These are phyloP conservation scores for Onchidella celtica DNA, from an alignment of 2,888 invertebrate species.

Conservation along the genomic window DNA sequence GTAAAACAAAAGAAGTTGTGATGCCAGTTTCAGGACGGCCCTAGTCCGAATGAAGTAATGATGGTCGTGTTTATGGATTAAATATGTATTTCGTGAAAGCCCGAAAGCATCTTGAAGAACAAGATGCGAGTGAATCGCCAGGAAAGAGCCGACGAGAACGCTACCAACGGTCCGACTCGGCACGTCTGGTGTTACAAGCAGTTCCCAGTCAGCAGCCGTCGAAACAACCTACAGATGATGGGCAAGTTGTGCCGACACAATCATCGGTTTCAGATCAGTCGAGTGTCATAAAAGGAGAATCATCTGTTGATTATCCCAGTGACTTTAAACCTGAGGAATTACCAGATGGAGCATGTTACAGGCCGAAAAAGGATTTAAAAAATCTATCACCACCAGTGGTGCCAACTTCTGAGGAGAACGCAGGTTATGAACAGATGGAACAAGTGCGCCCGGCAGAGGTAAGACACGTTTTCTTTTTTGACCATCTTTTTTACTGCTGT, in stretches of 20 bases:
- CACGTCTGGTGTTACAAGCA: constrained; percentile 52
- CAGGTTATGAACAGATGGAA: background rate
- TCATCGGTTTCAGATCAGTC: background rate
- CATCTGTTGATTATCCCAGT: background rate
- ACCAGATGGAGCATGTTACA: constrained; percentile 53
- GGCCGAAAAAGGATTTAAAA: constrained; percentile 49
- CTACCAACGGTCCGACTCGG: constrained; percentile 54
- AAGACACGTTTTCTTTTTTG: no score
- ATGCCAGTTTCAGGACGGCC: constrained; percentile 20
- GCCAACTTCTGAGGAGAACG: background rate
- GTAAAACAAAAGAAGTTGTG: constrained; percentile 51
- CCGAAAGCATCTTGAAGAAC: constrained; percentile 53
- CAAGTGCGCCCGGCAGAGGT: constrained; percentile 50
- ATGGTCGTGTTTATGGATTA: background rate
- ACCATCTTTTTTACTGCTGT: no score
- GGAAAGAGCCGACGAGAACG: constrained; percentile 39
- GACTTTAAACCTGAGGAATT: constrained; percentile 53
- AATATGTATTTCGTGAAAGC: constrained; percentile 56
- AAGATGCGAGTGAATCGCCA: constrained; percentile 46
- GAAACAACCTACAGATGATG: constrained; percentile 18
- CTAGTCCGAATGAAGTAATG: background rate
- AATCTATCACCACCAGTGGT: constrained; percentile 4
- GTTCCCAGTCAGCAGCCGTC: constrained; percentile 23
- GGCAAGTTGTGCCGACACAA: background rate
- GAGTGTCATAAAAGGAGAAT: background rate